Evolutionary conservation across 2,113 vertebrate species (phyloP), one percentile per base, ranked within the genome.

Genomic region (Ailuropoda melanoleuca): DNA sequence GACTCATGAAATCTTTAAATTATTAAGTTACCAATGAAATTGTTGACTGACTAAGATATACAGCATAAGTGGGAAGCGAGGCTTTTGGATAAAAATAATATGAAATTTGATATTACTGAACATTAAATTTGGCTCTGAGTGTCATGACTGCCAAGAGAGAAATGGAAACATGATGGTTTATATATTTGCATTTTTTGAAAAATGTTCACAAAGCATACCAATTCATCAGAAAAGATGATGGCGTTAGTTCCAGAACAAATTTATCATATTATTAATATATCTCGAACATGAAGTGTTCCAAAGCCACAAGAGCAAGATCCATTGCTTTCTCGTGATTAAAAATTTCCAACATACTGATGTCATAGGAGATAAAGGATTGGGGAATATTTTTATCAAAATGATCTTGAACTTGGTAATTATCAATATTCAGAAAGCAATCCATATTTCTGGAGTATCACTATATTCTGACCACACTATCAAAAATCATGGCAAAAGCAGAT

Each of bases 11-110:
- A 64, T 60, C 3, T 19, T 82, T 19, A 18, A 53, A 53, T 53
- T 48, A 88, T 46, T 62, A 39, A 83, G 21, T 70, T 84, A 88
- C 24, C 60, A 96, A 46, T 53, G 23, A 90, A 75, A 60, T 46
- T 78, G 31, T 72, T 92, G 46, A 62, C n/a, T 78, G 24, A 94
- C 89, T 88, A 85, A 94, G 70, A 92, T 88, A 95, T 31, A 88
- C 18, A 70, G 31, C 12, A n/a, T 72, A 84, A 80, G 34, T 84
- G 43, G 46, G 39, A 43, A 64, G 9, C 82, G 4, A 77, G n/a
- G 8, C 77, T 88, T 94, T 37, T 34, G 26, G 31, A 48, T 77
- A 68, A 83, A 87, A 77, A 34, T 8, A 64, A 23, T 55, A 68
- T 37, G 39, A 96, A 94, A 68, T n/a, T 56, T 64, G 29, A 56